Conservation (phyloP, 37 sponge, comb jelly and placozoan species). For the Aplysina aerophoba region DNA sequence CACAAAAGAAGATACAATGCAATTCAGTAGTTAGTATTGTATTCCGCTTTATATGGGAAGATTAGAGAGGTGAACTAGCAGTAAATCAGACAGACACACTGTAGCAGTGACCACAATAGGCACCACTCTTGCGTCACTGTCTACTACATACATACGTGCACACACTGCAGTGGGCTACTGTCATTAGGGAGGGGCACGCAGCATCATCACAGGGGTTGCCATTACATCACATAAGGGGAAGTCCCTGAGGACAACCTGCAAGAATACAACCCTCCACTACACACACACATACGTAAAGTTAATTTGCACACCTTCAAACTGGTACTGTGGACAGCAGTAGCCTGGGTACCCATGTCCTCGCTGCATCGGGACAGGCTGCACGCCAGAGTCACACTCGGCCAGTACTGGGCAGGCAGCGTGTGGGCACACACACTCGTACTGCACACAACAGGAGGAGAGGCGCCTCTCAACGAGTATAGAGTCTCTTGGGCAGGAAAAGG, state of each 20-base stretch:
- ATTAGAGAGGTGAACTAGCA: no score
- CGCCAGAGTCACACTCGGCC: conserved; percentile 72
- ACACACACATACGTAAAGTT: neutral
- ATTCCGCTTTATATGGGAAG: no score
- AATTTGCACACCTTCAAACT: conserved; percentile 54
- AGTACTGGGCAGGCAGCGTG: conserved; percentile 65
- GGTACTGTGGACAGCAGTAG: conserved; percentile 76
- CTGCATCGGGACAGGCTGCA: conserved; percentile 62
- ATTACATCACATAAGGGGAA: conserved; percentile 74
- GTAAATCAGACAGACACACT: neutral
- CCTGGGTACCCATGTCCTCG: conserved; percentile 80
- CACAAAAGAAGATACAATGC: no score
- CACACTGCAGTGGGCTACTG: no score
- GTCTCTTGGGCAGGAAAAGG: conserved; percentile 71
- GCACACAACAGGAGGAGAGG: conserved; percentile 65
- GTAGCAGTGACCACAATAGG: neutral
- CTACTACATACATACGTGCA: no score
- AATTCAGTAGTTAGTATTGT: no score
- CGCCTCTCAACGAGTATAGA: conserved; percentile 63
- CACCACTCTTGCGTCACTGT: no score
- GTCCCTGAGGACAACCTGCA: conserved; percentile 70
- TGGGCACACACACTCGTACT: conserved; percentile 78
- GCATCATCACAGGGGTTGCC: conserved; percentile 80
- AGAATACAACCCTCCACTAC: neutral
- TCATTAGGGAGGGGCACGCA: conserved; percentile 77